A percentile compares a stretch with the other conserved stretches of the same genome.
Conservation (phyloP, 2,888 invertebrate genomes). For the Parapristionchus giblindavisi region DNA sequence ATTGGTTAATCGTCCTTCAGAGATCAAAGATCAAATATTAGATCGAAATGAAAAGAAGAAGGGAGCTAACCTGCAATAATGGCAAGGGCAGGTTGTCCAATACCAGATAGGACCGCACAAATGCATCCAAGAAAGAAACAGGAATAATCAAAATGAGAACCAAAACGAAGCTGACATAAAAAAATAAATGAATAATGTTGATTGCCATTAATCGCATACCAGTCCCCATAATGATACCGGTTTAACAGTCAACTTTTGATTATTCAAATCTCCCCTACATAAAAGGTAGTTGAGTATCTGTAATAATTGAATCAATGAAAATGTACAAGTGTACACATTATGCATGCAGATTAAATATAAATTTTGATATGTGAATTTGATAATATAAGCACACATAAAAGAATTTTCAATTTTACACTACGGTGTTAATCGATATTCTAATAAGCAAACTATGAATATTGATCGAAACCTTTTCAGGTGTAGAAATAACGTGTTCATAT, state of each 20-base stretch:
- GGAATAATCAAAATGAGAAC: conserved; percentile 49
- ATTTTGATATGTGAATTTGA: too few species aligned
- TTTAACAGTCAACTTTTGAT: conserved; percentile 47
- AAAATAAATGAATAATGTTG: too few species aligned
- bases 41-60: neutral
- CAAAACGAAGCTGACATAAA: conserved; percentile 61
- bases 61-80: conserved; percentile 42
- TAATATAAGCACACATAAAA: too few species aligned
- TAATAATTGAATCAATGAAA: neutral
- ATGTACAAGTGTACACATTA: too few species aligned
- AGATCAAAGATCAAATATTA: conserved; percentile 34
- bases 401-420: too few species aligned
- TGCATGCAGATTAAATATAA: too few species aligned
- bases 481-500: conserved; percentile 14
- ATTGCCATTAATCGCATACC: conserved; percentile 49
- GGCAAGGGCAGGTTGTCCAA: conserved; percentile 57
- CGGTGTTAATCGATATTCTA: too few species aligned
- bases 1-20: conserved; percentile 56
- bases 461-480: conserved; percentile 30
- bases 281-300: conserved; percentile 24
- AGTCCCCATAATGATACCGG: conserved; percentile 55
- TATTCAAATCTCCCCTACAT: conserved; percentile 52
- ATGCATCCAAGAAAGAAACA: conserved; percentile 52
- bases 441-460: too few species aligned
- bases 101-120: conserved; percentile 53